Base-by-base conservation (phyloP, 2,888 invertebrate species). In the Thera obeliscata region DNA sequence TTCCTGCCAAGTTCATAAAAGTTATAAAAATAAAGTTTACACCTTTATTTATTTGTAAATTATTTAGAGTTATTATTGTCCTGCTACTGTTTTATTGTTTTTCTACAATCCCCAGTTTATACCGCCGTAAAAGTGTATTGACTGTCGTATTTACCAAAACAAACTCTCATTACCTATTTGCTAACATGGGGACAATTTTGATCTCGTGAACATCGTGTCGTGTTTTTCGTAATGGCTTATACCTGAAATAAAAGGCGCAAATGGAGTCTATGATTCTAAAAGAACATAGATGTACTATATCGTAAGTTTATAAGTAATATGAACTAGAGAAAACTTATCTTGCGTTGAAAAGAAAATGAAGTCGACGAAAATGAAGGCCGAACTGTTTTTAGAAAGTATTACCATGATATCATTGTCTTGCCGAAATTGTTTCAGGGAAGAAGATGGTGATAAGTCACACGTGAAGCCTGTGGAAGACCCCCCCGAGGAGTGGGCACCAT, bases 401-500 rank as follows among this genome's bases (percentile, higher is more conserved):
- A 38, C 38, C 6, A 38, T 38, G 3, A 1, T 52, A 52, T 8
- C 35, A 35, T n/a, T 2, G 38, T 7, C 56, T 8, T 2, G 35
- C 35, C 5, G n/a, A 41, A 50, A 11, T 36, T 58, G 3, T 62
- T 61, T 12, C 73, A 88, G 91, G 72, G 82, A 85, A 67, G 87
- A 87, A 66, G 82, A 85, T 69, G 80, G 70, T 4, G 80, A 77
- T 49, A 79, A 75, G 70, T 52, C 61, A 11, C 50, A 62, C 8
- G 56, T 46, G 54, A 84, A 80, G 59, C 58, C 77, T 1, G 61
- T 72, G 46, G 88, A 86, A 63, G 89, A 90, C 0, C 69, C 78
- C 7, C 73, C 82, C 5, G 93, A 93, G 61, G 89, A 88, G 72
- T 93, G 93, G 93, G 86, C 89, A 5, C 92, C 93, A 0, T 93